These are phyloP conservation scores for Toxonevra muliebris DNA, from an alignment of 2,888 invertebrate species.

Conservation along the genomic window DNA sequence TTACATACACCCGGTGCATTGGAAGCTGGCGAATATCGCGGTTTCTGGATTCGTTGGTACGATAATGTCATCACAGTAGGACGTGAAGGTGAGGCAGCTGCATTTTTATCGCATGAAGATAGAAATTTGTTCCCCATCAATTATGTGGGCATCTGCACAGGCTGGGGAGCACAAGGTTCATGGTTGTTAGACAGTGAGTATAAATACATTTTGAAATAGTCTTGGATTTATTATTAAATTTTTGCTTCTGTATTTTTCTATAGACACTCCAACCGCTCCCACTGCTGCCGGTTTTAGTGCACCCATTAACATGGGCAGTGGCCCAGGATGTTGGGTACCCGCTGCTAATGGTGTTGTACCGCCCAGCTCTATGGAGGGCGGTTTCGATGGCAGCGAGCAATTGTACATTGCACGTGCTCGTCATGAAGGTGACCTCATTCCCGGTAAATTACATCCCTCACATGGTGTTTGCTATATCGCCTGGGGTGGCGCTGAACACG, in stretches of 20 bases:
- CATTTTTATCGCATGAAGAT: conserved; percentile 79
- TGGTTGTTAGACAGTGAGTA: conserved; percentile 82
- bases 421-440: conserved; percentile 78
- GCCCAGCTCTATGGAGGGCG: conserved; percentile 75
- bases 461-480: conserved; percentile 76
- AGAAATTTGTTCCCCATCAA: conserved; percentile 76
- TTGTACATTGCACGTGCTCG: conserved; percentile 75
- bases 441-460: conserved; percentile 76
- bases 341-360: conserved; percentile 73
- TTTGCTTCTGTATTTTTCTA: not conserved
- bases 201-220: not conserved
- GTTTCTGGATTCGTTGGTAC: conserved; percentile 87
- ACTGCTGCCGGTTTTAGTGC: conserved; percentile 49
- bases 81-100: conserved; percentile 75
- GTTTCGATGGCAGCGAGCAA: conserved; percentile 69
- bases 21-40: conserved; percentile 77
- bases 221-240: not conserved
- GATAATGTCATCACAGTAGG: conserved; percentile 75
- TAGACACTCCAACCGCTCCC: conserved; percentile 26
- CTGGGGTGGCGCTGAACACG: conserved; percentile 80
- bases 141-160: conserved; percentile 84
- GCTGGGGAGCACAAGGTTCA: conserved; percentile 84
- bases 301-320: conserved; percentile 46
- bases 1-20: conserved; percentile 78
- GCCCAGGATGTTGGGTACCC: conserved; percentile 70